phyloP scores from a whole-genome alignment of 2,113 vertebrate species.

The Zapus hudsonius region DNA sequence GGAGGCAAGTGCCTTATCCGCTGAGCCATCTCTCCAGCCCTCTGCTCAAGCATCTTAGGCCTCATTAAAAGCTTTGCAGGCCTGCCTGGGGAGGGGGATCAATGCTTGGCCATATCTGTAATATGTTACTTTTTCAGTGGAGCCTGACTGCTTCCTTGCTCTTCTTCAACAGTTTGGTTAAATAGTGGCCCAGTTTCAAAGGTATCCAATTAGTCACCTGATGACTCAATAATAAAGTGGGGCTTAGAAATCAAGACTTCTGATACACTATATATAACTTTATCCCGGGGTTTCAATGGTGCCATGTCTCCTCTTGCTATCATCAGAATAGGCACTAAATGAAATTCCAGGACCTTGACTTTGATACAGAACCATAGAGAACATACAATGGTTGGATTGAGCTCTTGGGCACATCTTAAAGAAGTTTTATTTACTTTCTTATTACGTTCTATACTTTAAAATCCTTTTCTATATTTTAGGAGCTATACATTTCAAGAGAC shows the following conservation, averaged over 20 bases:
- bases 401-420: not conserved
- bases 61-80: not conserved
- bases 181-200: conserved; percentile 10
- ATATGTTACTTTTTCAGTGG: not conserved
- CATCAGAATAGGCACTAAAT: not conserved
- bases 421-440: conserved; percentile 13
- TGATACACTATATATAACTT: not conserved
- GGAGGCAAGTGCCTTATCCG: too few relatives aligned
- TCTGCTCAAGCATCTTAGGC: not conserved
- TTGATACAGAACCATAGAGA: not conserved
- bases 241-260: conserved; percentile 17
- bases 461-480: conserved; percentile 7
- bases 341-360: not conserved
- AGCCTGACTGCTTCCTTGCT: not conserved
- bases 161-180: conserved; percentile 1
- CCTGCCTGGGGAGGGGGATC: not conserved
- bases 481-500: conserved; percentile 33
- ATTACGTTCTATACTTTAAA: not conserved
- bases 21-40: too few relatives aligned
- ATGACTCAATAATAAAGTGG: not conserved
- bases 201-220: not conserved
- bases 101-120: not conserved
- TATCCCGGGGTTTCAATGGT: not conserved
- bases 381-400: not conserved
- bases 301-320: not conserved